phyloP scores from a whole-genome alignment of 1,140 invertebrate genomes.

The Penaeus indicus region DNA sequence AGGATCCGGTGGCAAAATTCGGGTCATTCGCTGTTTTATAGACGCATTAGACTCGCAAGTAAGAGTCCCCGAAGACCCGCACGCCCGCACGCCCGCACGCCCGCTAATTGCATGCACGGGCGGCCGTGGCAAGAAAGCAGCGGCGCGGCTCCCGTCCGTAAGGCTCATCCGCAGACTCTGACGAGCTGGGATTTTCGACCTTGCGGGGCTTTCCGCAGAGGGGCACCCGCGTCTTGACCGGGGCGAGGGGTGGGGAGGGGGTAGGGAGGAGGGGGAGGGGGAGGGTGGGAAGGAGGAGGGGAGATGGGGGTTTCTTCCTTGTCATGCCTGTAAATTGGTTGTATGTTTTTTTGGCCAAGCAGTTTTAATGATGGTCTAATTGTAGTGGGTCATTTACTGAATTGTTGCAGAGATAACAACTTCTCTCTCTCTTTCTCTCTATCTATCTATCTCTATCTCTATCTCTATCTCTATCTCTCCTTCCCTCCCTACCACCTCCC shows the following conservation, averaged over 20 bases:
- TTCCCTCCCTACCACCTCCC: neutral
- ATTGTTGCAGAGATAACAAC: neutral
- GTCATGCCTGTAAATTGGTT: constrained; percentile 2
- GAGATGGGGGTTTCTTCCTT: constrained; percentile 4
- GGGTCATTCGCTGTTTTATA: constrained; percentile 21
- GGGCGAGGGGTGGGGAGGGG: neutral
- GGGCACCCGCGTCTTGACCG: too few species aligned
- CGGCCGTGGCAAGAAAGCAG: neutral
- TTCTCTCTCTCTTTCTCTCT: neutral
- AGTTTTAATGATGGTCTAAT: constrained; percentile 28
- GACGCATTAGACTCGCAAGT: constrained; percentile 10
- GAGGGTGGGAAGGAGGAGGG: neutral
- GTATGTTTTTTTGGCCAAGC: neutral
- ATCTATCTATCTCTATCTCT: neutral
- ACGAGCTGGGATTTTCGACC: too few species aligned
- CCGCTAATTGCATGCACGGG: constrained; percentile 42
- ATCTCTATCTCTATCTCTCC: neutral
- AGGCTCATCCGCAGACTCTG: too few species aligned
- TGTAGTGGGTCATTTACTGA: constrained; percentile 3
- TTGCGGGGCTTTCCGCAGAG: too few species aligned
- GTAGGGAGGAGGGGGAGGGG: neutral
- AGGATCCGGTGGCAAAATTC: neutral
- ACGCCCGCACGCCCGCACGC: neutral
- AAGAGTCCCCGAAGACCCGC: neutral
- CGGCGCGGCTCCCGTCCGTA: too few species aligned